phyloP scores from a whole-genome alignment of 2,888 invertebrate genomes.

The Hirtodrosophila cameraria region DNA sequence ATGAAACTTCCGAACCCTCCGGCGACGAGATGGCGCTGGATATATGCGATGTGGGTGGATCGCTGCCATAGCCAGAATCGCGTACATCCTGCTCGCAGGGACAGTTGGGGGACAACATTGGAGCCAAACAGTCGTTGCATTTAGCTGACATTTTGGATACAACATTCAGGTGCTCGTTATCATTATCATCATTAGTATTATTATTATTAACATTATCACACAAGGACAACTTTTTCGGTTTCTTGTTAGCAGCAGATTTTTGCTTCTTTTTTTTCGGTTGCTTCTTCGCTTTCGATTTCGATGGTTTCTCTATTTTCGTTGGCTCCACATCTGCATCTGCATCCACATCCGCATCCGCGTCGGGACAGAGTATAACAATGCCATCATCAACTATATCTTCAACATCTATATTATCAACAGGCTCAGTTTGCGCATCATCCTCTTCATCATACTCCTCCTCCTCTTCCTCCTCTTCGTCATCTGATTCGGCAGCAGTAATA shows the following conservation, averaged over 20 bases:
- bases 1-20: conserved; percentile 95
- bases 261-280: conserved; percentile 77
- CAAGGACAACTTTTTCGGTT: conserved; percentile 40
- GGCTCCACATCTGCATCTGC: conserved; percentile 39
- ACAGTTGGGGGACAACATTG: conserved; percentile 78
- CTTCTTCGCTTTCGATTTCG: conserved; percentile 75
- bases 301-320: conserved; percentile 46
- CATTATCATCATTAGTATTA: background rate
- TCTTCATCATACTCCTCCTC: conserved; percentile 76
- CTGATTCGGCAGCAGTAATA: conserved; percentile 68
- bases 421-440: conserved; percentile 8
- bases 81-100: conserved; percentile 85
- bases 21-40: conserved; percentile 93
- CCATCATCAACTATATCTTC: conserved; percentile 66
- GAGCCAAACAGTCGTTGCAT: conserved; percentile 78
- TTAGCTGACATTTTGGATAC: conserved; percentile 61
- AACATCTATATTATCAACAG: conserved; percentile 22
- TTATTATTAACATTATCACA: conserved; percentile 4
- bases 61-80: conserved; percentile 95
- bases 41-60: conserved; percentile 86
- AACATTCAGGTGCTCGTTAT: conserved; percentile 41
- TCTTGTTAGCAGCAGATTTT: conserved; percentile 56
- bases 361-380: conserved; percentile 52
- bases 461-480: conserved; percentile 61
- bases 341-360: conserved; percentile 22